These are phyloP conservation scores for Dufourea novaeangliae DNA, from an alignment of 1,140 invertebrate genomes.

Conservation along the genomic window DNA sequence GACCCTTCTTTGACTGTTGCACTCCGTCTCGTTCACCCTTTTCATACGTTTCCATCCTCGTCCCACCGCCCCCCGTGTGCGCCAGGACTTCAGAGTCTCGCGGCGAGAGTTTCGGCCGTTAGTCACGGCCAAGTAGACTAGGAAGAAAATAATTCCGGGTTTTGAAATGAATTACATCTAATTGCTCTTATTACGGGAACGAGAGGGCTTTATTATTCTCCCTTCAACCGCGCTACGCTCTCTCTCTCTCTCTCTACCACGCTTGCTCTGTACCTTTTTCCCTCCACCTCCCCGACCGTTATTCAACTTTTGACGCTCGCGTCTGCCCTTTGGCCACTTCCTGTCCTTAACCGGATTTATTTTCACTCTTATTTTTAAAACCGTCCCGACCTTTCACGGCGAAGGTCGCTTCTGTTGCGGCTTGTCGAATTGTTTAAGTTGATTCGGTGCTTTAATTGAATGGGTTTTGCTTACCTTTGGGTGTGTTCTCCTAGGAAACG, in stretches of 20 bases:
- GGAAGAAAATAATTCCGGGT: slow-evolving; percentile 70
- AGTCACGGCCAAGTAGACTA: slow-evolving; percentile 42
- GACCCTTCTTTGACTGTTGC: not conserved
- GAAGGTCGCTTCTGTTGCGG: not conserved
- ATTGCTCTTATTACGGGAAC: slow-evolving; percentile 70
- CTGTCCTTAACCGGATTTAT: not conserved
- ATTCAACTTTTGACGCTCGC: not conserved
- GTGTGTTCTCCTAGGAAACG: slow-evolving; percentile 99
- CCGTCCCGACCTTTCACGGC: not conserved
- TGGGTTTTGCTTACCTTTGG: slow-evolving; percentile 92
- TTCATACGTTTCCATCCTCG: slow-evolving; percentile 19
- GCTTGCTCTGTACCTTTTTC: slow-evolving; percentile 15
- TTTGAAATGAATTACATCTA: slow-evolving; percentile 73
- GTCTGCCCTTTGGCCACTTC: not conserved
- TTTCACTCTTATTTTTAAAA: not conserved
- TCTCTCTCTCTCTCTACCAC: too few species aligned
- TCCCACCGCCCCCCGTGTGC: not conserved
- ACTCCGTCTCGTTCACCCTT: slow-evolving; percentile 35
- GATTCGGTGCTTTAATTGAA: not conserved
- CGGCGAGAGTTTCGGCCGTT: slow-evolving; percentile 43
- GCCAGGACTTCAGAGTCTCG: slow-evolving; percentile 3
- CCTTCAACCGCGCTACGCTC: slow-evolving; percentile 57
- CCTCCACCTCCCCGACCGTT: too few species aligned
- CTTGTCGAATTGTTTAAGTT: not conserved
- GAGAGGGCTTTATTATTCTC: slow-evolving; percentile 71